These are phyloP conservation scores for Orthosia cruda DNA, from an alignment of 2,888 invertebrate genomes.

Conservation along the genomic window DNA sequence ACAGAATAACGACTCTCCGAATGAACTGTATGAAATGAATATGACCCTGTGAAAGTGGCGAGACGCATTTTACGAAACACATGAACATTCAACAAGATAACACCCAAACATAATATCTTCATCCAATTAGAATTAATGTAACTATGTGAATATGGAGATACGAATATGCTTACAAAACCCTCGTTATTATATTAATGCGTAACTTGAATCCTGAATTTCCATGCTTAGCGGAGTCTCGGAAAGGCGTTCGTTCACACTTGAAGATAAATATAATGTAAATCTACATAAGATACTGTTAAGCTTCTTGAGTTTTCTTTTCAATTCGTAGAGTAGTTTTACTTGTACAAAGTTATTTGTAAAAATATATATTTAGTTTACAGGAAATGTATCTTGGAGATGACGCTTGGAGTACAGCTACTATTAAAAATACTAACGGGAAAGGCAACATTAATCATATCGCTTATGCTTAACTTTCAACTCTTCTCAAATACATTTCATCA, in stretches of 20 bases:
- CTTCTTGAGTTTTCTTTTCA: not conserved
- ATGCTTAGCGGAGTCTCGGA: not conserved
- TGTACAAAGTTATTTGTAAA: not conserved
- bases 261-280: conserved; percentile 3
- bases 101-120: conserved; percentile 19
- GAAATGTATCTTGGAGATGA: not conserved
- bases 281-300: not conserved
- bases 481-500: no score
- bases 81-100: conserved; percentile 11
- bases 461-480: no score
- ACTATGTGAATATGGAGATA: conserved; percentile 29
- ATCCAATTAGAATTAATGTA: conserved; percentile 21
- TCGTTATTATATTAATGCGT: conserved; percentile 5
- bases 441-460: not conserved
- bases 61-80: not conserved
- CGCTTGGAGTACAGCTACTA: not conserved
- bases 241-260: not conserved
- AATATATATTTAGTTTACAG: not conserved
- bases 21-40: conserved; percentile 14
- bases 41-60: not conserved
- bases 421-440: not conserved
- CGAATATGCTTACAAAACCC: not conserved
- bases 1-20: conserved; percentile 2
- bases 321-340: conserved; percentile 5
- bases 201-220: conserved; percentile 18